These are phyloP conservation scores for Melanotaenia pygmaea DNA, from an alignment of 2,797 vertebrate species.

Conservation along the genomic window DNA sequence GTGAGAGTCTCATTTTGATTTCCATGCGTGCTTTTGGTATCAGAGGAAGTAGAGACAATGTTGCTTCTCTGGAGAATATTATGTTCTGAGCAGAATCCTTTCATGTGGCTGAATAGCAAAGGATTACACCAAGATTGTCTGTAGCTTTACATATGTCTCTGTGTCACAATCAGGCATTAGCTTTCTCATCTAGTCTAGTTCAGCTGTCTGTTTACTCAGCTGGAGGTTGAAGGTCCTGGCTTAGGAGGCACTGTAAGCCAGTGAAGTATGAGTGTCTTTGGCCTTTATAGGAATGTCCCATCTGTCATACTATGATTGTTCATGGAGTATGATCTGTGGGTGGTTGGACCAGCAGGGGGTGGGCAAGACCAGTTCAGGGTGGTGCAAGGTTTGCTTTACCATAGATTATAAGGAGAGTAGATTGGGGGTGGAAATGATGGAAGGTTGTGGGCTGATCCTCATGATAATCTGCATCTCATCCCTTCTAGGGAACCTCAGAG, in stretches of 20 bases:
- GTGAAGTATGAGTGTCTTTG: slow-evolving; percentile 38
- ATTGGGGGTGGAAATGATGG: slow-evolving; percentile 43
- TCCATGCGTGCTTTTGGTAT: slow-evolving; percentile 15
- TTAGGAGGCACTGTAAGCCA: slow-evolving; percentile 49
- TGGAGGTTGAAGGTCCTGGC: slow-evolving; percentile 50
- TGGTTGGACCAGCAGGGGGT: slow-evolving; percentile 44
- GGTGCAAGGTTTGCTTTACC: slow-evolving; percentile 25
- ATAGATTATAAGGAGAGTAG: slow-evolving; percentile 27
- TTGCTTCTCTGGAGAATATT: slow-evolving; percentile 20
- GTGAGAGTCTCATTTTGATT: slow-evolving; percentile 18
- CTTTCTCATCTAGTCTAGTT: slow-evolving; percentile 58
- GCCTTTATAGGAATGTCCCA: slow-evolving; percentile 43
- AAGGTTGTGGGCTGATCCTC: slow-evolving; percentile 46
- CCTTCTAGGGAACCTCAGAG: slow-evolving; percentile 41
- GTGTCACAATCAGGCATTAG: slow-evolving; percentile 64
- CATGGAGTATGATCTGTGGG: slow-evolving; percentile 3
- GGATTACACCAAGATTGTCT: slow-evolving; percentile 72
- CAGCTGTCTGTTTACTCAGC: slow-evolving; percentile 63
- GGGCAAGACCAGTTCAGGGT: slow-evolving; percentile 31
- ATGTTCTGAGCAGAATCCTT: slow-evolving; percentile 39
- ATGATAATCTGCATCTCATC: slow-evolving; percentile 61
- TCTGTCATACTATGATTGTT: slow-evolving; percentile 45
- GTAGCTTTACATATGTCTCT: slow-evolving; percentile 58
- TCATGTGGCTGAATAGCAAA: slow-evolving; percentile 62
- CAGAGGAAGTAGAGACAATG: slow-evolving; percentile 26